Evolutionary conservation across 2,888 invertebrate species (phyloP), one percentile per base, ranked within the genome.

Genomic region (Netelia melanura): DNA sequence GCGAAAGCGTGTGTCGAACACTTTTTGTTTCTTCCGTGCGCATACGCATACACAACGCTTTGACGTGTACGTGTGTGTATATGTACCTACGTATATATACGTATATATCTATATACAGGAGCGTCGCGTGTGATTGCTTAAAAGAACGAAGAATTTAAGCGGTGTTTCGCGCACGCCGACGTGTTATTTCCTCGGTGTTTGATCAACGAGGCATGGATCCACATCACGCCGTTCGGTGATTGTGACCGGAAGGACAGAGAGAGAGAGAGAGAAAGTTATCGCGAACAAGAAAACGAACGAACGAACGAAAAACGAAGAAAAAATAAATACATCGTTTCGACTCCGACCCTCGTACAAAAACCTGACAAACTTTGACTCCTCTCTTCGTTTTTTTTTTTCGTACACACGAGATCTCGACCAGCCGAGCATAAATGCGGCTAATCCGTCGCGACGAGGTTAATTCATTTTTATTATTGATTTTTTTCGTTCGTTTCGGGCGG

Each of bases 381-480:
- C 38, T 44, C 21, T 21, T 44, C 6, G 23, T 14, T 21, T 44
- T n/a, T 21, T n/a, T 52, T 70, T 62, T 65, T 79, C 71, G 17
- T 61, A 44, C 23, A 67, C 62, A 64, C 44, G 11, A 23, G 61
- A 25, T 65, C 25, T 14, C 58, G 62, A 83, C 48, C 70, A 56
- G 62, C 38, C 38, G 52, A 21, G 85, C 86, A 88, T 91, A 90
- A 90, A 91, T 92, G 91, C 90, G 89, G 90, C 90, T 89, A 87
- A 89, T 89, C 88, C 86, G 86, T 89, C 89, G 89, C 86, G 88
- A 88, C 87, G 87, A 90, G 87, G 88, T 90, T 91, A 90, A 89
- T 92, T 91, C 91, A 91, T 90, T 91, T 92, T 92, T 91, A 88
- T 91, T 90, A 89, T 92, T 91, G 89, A 90, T 91, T 90, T 85